Percentiles rank a stretch among this genome's conserved stretches.
These are phyloP conservation scores for Rachycentron canadum DNA, from an alignment of 2,797 vertebrate genomes.

Conservation along the genomic window DNA sequence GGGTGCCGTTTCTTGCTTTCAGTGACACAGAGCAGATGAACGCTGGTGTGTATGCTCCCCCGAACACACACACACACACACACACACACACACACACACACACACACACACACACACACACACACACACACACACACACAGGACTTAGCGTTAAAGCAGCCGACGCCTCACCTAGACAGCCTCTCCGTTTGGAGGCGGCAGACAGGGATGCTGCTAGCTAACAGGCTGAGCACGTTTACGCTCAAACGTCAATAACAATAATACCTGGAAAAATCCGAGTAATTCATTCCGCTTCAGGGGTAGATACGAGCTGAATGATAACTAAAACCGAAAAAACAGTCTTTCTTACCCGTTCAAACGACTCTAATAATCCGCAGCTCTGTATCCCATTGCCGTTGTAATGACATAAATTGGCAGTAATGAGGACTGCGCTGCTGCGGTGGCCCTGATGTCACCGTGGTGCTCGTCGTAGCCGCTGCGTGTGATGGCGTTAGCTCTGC, in stretches of 20 bases:
- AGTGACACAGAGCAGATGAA: not conserved
- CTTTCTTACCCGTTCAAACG: conserved; percentile 62
- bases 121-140: too few species aligned
- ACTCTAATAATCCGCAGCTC: conserved; percentile 47
- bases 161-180: conserved; percentile 25
- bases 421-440: conserved; percentile 5
- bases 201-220: conserved; percentile 15
- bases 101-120: too few species aligned
- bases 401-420: not conserved
- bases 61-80: too few species aligned
- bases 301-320: not conserved
- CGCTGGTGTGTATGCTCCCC: not conserved
- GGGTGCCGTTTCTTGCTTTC: conserved; percentile 19
- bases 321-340: not conserved
- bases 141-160: conserved; percentile 7
- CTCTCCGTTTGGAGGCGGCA: not conserved
- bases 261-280: conserved; percentile 50
- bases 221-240: conserved; percentile 13
- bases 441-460: conserved; percentile 50
- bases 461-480: conserved; percentile 60
- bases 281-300: conserved; percentile 42
- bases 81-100: too few species aligned
- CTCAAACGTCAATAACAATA: conserved; percentile 11
- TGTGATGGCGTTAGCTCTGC: conserved; percentile 80
- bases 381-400: conserved; percentile 59